A percentile compares a stretch with the other conserved stretches of the same genome.
Conservation (phyloP, 2,888 invertebrate genomes). For the Bimastos eiseni region DNA sequence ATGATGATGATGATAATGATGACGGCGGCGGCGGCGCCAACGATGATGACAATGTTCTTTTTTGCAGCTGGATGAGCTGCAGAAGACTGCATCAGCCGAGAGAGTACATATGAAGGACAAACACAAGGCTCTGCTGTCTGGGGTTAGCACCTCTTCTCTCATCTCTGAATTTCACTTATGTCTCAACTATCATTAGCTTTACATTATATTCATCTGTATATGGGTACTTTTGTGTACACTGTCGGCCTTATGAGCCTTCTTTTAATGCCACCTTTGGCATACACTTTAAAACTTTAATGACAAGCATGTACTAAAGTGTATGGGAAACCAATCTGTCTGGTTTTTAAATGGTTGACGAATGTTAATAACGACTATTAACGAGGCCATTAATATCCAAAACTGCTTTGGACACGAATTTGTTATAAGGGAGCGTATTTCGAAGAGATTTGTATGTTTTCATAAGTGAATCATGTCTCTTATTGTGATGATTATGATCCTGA, state of each 20-base stretch:
- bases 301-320: too few relatives aligned
- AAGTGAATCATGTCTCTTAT: too few relatives aligned
- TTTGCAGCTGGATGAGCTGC: not conserved
- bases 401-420: too few relatives aligned
- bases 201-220: not conserved
- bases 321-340: too few relatives aligned
- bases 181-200: not conserved
- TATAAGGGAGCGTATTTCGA: too few relatives aligned
- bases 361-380: too few relatives aligned
- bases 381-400: too few relatives aligned
- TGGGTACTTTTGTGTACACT: not conserved
- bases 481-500: too few relatives aligned
- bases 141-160: not conserved
- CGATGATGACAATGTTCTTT: not conserved
- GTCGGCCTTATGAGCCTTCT: not conserved
- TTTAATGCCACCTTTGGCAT: too few relatives aligned
- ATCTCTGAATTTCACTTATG: not conserved
- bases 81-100: constrained; percentile 2
- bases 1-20: constrained; percentile 24
- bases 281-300: too few relatives aligned
- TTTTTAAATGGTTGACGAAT: too few relatives aligned
- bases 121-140: constrained; percentile 18
- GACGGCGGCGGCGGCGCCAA: not conserved
- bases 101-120: not conserved
- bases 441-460: too few relatives aligned